Percentiles rank a stretch among this genome's conserved stretches.
phyloP scores from a whole-genome alignment of 2,113 vertebrate species.

The Pelecanoides urinatrix region DNA sequence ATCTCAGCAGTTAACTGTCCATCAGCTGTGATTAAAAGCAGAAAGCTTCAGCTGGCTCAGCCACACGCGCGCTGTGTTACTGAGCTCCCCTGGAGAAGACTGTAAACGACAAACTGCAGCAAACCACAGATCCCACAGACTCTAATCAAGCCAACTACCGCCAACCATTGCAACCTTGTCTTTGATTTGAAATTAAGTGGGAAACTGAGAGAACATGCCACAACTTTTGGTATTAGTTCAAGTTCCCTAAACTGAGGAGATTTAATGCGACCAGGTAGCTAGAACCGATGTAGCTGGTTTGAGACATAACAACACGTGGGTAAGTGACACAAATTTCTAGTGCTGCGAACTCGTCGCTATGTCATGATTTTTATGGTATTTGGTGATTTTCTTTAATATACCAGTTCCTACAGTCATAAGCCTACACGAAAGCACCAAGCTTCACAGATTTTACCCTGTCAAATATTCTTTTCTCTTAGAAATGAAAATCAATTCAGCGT shows the following conservation, averaged over 20 bases:
- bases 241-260: not conserved
- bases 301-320: not conserved
- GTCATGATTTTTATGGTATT: not conserved
- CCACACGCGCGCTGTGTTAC: not conserved
- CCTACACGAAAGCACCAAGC: not conserved
- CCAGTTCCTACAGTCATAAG: not conserved
- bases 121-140: not conserved
- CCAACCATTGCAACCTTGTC: not conserved
- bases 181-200: not conserved
- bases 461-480: not conserved
- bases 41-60: not conserved
- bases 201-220: not conserved
- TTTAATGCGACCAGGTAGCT: not conserved
- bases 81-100: not conserved
- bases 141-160: not conserved
- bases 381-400: not conserved
- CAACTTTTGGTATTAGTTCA: not conserved
- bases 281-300: not conserved
- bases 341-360: not conserved
- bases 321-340: not conserved
- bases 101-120: not conserved
- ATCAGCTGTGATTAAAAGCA: conserved; percentile 52
- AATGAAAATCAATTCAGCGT: not conserved
- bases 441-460: not conserved
- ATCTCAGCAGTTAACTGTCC: conserved; percentile 10